Conservation (phyloP, 2,888 invertebrate species). For the Endomychus coccineus region DNA sequence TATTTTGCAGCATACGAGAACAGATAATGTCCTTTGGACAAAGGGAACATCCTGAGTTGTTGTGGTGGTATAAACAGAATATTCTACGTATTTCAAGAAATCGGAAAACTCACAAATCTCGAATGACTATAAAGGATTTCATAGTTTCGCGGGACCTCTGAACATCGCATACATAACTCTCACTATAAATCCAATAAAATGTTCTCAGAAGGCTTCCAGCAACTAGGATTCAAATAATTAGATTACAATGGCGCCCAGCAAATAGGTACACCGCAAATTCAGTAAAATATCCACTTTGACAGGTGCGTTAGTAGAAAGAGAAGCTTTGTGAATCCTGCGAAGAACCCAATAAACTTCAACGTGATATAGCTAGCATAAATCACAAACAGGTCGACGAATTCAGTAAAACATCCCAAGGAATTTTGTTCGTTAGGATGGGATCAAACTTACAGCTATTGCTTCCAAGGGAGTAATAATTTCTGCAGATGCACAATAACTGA, state of each 20-base stretch:
- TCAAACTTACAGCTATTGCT: constrained; percentile 57
- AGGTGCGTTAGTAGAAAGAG: constrained; percentile 74
- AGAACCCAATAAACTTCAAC: constrained; percentile 65
- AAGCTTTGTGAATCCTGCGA: constrained; percentile 67
- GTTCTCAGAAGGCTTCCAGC: constrained; percentile 66
- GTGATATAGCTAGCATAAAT: constrained; percentile 68
- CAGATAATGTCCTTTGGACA: constrained; percentile 70
- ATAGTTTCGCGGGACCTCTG: constrained; percentile 2
- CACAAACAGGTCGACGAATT: constrained; percentile 60
- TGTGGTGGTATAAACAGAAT: constrained; percentile 75
- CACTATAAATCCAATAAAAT: constrained; percentile 37
- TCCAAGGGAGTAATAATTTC: constrained; percentile 73
- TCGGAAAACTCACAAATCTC: constrained; percentile 49
- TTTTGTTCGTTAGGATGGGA: constrained; percentile 67
- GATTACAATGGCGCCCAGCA: constrained; percentile 69
- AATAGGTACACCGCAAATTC: constrained; percentile 47
- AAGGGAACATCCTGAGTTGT: constrained; percentile 79
- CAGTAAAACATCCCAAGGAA: constrained; percentile 56
- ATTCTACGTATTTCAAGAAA: constrained; percentile 81
- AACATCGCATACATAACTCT: constrained; percentile 6
- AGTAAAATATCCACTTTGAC: constrained; percentile 70
- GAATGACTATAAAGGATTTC: constrained; percentile 6
- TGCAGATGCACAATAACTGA: constrained; percentile 55
- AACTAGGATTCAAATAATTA: constrained; percentile 68
- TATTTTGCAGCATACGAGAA: no score